A percentile compares a stretch with the other conserved stretches of the same genome.
Conservation (phyloP, 2,113 vertebrate species). For the Apteryx owenii region DNA sequence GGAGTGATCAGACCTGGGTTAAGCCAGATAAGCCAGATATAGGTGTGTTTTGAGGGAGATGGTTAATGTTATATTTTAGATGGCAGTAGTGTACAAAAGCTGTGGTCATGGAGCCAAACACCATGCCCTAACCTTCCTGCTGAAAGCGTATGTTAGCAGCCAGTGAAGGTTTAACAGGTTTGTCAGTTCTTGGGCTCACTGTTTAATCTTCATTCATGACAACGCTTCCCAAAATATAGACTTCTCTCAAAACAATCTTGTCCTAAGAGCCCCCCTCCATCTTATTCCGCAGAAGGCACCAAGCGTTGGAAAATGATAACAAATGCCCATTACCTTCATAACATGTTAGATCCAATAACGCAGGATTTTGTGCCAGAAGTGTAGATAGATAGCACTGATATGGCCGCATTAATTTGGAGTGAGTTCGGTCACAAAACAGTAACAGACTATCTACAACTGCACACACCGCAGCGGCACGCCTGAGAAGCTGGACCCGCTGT, state of each 20-base stretch:
- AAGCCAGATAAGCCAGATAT: neutral
- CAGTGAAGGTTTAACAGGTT: neutral
- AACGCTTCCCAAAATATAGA: neutral
- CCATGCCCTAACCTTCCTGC: neutral
- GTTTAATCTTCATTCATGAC: neutral
- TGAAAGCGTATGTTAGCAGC: neutral
- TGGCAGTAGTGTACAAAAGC: too few species aligned
- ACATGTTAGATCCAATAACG: neutral
- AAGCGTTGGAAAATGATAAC: neutral
- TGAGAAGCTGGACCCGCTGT: neutral
- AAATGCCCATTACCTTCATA: neutral
- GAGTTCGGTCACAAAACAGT: neutral
- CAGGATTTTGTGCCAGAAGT: neutral
- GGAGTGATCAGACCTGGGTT: neutral
- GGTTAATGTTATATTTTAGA: neutral
- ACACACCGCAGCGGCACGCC: neutral
- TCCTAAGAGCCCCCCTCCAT: neutral
- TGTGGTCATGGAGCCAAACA: neutral
- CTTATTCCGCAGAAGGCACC: accelerated
- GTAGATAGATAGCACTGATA: neutral
- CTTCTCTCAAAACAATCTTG: neutral
- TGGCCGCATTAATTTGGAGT: neutral
- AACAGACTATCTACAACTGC: neutral
- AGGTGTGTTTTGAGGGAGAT: neutral
- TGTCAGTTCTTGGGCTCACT: neutral